Base-by-base conservation (phyloP, 92 coral and sea anemone genomes). In the Actinostola sp. region DNA sequence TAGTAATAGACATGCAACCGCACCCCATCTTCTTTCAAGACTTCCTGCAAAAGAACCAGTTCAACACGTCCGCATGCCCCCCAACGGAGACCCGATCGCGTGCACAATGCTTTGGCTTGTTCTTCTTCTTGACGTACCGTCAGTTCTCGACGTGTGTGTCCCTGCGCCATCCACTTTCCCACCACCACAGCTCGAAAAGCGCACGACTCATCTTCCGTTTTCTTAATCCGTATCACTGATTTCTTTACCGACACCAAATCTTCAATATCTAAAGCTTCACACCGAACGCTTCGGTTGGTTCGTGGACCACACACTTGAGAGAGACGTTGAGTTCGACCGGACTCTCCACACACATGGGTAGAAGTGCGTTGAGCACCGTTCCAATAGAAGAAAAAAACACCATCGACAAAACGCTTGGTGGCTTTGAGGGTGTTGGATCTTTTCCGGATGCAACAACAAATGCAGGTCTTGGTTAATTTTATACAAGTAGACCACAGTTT, bases 1-100 rank as follows among this genome's bases (percentile, higher is more conserved):
- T 60, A 20, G 42, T 60, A 60, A 34, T 15, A 60, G 6, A 60
- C 66, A n/a, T 60, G 66, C 66, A 60, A 34, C 7, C 66, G 66
- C 0, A 60, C 44, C 8, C 66, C 66, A 0, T 60, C 66, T 23
- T 60, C 43, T 31, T 60, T 29, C 66, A 60, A 60, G 0, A 60
- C 24, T 1, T n/a, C 8, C 30, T 60, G 66, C 36, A 60, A 60
- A 6, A 1, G 43, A 2, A 17, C 27, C 43, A 60, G 21, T 60
- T 60, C 66, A 0, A 20, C 10, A 2, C 8, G 7, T 1, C 66
- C 66, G 19, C 66, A 60, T 0, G 43, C 42, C 1, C 25, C 66
- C 42, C 11, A 60, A 1, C 19, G 1, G 0, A 60, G 17, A 0
- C 66, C 66, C 0, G 66, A n/a, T 4, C 39, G 66, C 1, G 1